Conservation (phyloP, 2,797 vertebrate species). For the Gambusia yucatana region DNA sequence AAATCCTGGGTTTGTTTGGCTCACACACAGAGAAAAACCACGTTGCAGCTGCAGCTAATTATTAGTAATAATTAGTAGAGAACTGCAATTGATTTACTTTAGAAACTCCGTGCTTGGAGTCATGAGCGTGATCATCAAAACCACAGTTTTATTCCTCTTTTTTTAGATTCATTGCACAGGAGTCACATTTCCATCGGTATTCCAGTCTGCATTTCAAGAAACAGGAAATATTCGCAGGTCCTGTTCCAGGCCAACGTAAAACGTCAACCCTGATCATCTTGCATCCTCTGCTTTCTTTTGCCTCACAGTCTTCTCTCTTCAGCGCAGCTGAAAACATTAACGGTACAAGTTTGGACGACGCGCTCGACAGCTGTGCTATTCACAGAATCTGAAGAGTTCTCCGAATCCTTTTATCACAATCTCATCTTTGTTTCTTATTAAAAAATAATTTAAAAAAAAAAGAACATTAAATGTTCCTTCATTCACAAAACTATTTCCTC, state of each 20-base stretch:
- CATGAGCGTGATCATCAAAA: neutral
- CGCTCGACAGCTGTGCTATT: neutral
- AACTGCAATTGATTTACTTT: neutral
- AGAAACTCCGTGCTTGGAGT: neutral
- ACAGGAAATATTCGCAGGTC: neutral
- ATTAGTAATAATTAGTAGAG: neutral
- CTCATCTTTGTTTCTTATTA: neutral
- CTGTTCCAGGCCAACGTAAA: neutral
- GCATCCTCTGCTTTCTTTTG: neutral
- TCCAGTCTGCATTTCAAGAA: neutral
- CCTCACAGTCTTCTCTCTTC: neutral
- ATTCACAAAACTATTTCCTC: neutral
- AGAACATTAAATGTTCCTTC: neutral
- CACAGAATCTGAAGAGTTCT: neutral
- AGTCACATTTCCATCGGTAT: neutral
- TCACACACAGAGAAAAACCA: neutral
- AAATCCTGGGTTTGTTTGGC: neutral
- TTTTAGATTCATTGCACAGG: neutral
- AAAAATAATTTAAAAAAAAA: neutral
- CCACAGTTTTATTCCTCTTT: neutral
- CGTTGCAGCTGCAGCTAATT: no score
- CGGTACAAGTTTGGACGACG: neutral
- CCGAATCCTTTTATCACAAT: neutral
- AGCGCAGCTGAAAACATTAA: neutral
- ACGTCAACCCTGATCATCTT: no score